phyloP scores from a whole-genome alignment of 2,888 invertebrate species.

The Tupiocoris notatus region DNA sequence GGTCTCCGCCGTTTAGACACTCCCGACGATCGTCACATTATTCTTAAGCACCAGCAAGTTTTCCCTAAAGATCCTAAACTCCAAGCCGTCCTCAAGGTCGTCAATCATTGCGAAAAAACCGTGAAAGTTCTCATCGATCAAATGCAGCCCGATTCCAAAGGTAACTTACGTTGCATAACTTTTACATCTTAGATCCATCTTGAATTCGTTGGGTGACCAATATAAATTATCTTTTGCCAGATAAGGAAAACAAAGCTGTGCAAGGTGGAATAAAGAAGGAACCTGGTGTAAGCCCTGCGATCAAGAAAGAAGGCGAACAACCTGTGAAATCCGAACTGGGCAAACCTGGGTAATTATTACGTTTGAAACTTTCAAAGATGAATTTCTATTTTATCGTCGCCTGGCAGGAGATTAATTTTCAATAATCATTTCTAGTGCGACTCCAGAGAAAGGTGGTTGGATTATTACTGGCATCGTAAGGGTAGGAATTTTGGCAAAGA shows the following conservation, averaged over 20 bases:
- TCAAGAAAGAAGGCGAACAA: slow-evolving; percentile 51
- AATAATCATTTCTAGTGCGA: neutral
- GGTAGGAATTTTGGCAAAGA: slow-evolving; percentile 87
- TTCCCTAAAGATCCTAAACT: slow-evolving; percentile 90
- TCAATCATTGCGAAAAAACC: slow-evolving; percentile 89
- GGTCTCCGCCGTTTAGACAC: slow-evolving; percentile 78
- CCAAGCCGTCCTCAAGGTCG: slow-evolving; percentile 85
- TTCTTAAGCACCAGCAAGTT: slow-evolving; percentile 88
- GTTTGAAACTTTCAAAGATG: neutral
- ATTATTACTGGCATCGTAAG: slow-evolving; percentile 95
- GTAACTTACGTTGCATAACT: too few species aligned
- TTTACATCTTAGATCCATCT: too few species aligned
- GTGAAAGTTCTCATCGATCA: slow-evolving; percentile 92
- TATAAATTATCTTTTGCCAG: too few species aligned
- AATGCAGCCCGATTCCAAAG: slow-evolving; percentile 54
- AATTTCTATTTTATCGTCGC: too few species aligned
- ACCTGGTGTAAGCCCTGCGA: neutral
- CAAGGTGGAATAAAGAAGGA: slow-evolving; percentile 29
- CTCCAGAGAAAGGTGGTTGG: slow-evolving; percentile 52
- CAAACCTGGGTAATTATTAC: neutral
- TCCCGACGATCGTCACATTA: slow-evolving; percentile 93
- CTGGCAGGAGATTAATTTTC: neutral
- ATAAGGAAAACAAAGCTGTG: neutral
- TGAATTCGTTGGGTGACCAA: too few species aligned
- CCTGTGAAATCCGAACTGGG: slow-evolving; percentile 38